These are phyloP conservation scores for Plectropomus leopardus DNA, from an alignment of 2,113 vertebrate genomes.

Conservation along the genomic window DNA sequence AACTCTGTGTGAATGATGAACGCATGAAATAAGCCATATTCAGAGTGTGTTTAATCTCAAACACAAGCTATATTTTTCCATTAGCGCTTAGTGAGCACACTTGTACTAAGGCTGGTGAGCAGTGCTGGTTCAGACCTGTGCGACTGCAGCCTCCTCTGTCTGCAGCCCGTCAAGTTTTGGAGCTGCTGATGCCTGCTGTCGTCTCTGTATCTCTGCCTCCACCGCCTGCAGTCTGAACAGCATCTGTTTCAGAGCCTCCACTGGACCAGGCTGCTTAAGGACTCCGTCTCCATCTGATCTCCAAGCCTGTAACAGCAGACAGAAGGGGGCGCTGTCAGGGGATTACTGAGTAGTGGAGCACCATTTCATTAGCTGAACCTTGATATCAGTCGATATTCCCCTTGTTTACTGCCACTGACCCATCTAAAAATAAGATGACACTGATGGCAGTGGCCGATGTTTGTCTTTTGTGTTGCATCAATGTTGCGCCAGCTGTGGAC, in stretches of 20 bases:
- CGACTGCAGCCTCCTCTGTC: background rate
- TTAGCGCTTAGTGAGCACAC: too few species aligned
- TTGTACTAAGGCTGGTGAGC: too few species aligned
- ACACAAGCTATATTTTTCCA: background rate
- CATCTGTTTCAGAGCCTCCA: conserved; percentile 79
- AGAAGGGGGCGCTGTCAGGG: too few species aligned
- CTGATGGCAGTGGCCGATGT: too few species aligned
- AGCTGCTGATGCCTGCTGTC: background rate
- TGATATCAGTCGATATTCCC: too few species aligned
- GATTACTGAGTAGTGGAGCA: background rate
- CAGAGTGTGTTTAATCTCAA: too few species aligned
- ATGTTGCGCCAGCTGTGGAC: too few species aligned
- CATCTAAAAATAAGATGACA: too few species aligned
- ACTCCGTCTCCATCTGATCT: background rate
- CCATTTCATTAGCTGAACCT: too few species aligned
- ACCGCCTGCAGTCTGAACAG: conserved; percentile 76
- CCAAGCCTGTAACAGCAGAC: background rate
- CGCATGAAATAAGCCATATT: background rate
- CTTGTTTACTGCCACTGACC: too few species aligned
- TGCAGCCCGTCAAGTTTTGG: background rate
- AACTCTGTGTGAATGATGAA: background rate
- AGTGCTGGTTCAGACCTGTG: conserved; percentile 8
- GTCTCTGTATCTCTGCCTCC: conserved; percentile 65
- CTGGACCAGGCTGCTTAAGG: conserved; percentile 66
- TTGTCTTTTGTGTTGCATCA: too few species aligned